Conservation (phyloP, 2,888 invertebrate genomes). For the Rhagium mordax region DNA sequence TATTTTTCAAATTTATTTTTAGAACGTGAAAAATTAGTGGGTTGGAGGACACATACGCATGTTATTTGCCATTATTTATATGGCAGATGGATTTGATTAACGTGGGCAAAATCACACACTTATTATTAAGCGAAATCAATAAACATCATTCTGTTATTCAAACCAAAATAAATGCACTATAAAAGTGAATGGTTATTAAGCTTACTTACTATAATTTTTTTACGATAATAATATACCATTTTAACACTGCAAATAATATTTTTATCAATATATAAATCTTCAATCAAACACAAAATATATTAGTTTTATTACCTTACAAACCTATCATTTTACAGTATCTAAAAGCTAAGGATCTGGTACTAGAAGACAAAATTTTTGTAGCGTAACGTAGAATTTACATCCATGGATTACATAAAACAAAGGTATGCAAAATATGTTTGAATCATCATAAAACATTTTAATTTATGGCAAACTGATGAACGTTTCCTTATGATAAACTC, state of each 20-base stretch:
- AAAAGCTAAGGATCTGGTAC: not conserved
- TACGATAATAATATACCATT: not conserved
- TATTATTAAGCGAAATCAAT: no score
- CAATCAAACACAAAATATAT: not conserved
- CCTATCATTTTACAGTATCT: not conserved
- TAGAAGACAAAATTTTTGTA: no score
- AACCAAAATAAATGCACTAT: not conserved
- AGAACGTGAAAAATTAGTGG: not conserved
- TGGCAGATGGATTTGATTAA: not conserved
- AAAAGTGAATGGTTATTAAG: not conserved
- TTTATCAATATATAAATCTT: not conserved
- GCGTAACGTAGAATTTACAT: not conserved
- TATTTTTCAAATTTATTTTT: conserved; percentile 5
- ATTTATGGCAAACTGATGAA: not conserved
- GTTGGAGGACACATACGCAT: not conserved
- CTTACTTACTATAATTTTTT: not conserved
- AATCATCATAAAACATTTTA: not conserved
- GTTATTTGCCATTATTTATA: not conserved
- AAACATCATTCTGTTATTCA: no score
- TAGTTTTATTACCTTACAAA: not conserved
- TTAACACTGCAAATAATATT: not conserved
- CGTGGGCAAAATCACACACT: not conserved
- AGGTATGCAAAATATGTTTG: conserved; percentile 1
- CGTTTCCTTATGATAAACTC: no score
- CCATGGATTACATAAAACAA: not conserved